Base-by-base conservation (phyloP, 2,113 vertebrate genomes). In the Mesitornis unicolor region DNA sequence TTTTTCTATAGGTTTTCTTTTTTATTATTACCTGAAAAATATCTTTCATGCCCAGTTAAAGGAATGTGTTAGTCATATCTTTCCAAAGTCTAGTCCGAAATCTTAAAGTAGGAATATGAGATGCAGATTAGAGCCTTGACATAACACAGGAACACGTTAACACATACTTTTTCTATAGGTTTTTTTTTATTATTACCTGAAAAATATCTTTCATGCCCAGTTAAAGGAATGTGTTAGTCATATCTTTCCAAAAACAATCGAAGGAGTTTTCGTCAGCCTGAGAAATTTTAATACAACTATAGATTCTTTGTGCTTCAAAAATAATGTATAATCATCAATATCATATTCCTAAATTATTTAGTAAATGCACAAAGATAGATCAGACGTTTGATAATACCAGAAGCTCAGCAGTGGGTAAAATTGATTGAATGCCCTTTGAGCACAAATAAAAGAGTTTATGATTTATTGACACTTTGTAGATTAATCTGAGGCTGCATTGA, bases 391-490 rank as follows among this genome's bases (percentile, higher is more conserved):
- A 95, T 97, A 94, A 95, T 95, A 95, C 10, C 59, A 96, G 81
- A 97, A 96, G 69, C 73, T 95, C 94, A 96, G 93, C 87, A 96
- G 82, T 83, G 65, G 85, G 70, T 90, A 96, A 97, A 98, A 98
- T 92, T 97, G 95, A 94, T 89, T 96, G 88, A 96, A 95, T 83
- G 61, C 87, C 84, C 74, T 94, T 94, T 86, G 89, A 97, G 77
- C 81, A 85, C 87, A 90, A 97, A 95, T 95, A 95, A 96, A 96
- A 92, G 59, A 94, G 71, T 92, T 97, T 95, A 94, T 97, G 94
- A 97, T 96, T 98, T 97, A 97, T 96, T 95, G 94, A 96, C 92
- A 93, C 47, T 84, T 87, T 73, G 63, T 68, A 95, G 78, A 98
- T 97, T 97, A 96, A 97, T 96, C 89, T 87, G 64, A 96, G 48